phyloP scores from a whole-genome alignment of 2,888 invertebrate species.

The Lamproptera curius region DNA sequence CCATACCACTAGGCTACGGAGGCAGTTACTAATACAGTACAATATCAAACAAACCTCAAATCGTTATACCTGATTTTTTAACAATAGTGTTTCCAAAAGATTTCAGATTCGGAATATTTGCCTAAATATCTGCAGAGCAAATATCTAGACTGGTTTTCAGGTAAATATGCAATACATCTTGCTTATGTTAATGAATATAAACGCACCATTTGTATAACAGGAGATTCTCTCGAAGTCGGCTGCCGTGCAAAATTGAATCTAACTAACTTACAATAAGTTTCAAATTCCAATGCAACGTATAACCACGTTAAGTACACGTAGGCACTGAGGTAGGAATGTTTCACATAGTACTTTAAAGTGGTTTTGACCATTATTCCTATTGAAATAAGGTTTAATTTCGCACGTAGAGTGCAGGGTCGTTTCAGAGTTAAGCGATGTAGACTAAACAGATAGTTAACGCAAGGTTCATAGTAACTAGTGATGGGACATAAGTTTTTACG shows the following conservation, averaged over 20 bases:
- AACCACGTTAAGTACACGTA: constrained; percentile 5
- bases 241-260: constrained; percentile 1
- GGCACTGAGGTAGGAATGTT: constrained; percentile 12
- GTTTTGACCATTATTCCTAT: background rate
- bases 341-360: background rate
- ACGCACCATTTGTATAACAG: constrained; percentile 3
- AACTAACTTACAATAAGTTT: background rate
- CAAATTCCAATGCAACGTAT: background rate
- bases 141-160: constrained; percentile 1
- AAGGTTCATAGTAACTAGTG: constrained; percentile 14
- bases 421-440: constrained; percentile 12
- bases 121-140: constrained; percentile 1
- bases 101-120: background rate
- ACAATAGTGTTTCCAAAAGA: background rate
- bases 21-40: too few species aligned
- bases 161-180: constrained; percentile 13
- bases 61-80: too few species aligned
- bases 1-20: too few species aligned
- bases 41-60: too few species aligned
- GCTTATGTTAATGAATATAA: constrained; percentile 7
- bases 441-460: constrained; percentile 20
- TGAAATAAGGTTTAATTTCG: constrained; percentile 5
- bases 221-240: background rate
- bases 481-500: too few species aligned
- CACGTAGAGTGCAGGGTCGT: constrained; percentile 1